Evolutionary conservation across 2,888 invertebrate species (phyloP), one percentile per base, ranked within the genome.

Genomic region (Cancer borealis): DNA sequence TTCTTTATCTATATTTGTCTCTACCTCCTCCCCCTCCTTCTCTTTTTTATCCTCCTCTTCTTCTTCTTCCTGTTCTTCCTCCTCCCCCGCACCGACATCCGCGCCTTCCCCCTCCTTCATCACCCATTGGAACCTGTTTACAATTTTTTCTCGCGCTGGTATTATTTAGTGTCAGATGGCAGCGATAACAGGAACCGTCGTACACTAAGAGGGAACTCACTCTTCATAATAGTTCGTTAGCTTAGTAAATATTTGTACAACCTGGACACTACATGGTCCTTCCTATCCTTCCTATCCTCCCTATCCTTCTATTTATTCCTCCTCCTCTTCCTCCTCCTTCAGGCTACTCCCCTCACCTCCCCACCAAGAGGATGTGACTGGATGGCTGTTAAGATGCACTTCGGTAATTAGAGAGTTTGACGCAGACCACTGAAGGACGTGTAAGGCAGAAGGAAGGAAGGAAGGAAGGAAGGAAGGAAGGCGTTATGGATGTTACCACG

Each of bases 161-260:
- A 88, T 88, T 88, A 88, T 88, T 88, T 88, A 88, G 45, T 88
- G 88, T 88, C 88, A 88, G 88, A 88, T 88, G 88, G 39, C 3
- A 21, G 45, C 88, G 88, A 88, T 88, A 88, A 17, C 39, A 39
- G 21, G 88, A 45, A 45, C 88, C 39, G 17, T 45, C 45, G 88
- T 88, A 39, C 88, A 88, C 6, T 88, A 88, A 88, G 88, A 45
- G 45, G 88, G 88, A 88, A 45, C 45, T 88, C 88, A 21, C 17
- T 88, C 88, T 88, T 88, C 47, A 54, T 90, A 54, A 47, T 26
- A 30, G 47, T 90, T 54, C 54, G 90, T 90, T 90, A 47, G 90
- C 54, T 26, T 8, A 12, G 90, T 90, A n/a, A 90, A 47, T 90
- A 54, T 47, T 47, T 54, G 49, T 90, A 54, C 54, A 47, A 6